A percentile compares a stretch with the other conserved stretches of the same genome.
Conservation (phyloP, 2,888 invertebrate species). For the Lasioglossum lativentre region DNA sequence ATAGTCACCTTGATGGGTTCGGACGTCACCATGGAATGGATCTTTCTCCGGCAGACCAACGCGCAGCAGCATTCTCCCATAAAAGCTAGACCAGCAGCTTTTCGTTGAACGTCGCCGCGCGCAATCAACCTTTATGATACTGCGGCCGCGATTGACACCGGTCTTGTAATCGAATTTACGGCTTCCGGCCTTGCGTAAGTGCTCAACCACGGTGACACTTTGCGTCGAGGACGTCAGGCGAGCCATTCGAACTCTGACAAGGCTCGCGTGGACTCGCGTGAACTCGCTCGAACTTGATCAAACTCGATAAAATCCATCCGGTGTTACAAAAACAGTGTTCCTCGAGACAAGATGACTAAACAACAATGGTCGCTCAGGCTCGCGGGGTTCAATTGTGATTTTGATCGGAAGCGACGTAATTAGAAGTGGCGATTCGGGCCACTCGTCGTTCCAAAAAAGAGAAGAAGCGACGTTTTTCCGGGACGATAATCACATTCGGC, state of each 20-base stretch:
- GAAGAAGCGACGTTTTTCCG: too few species aligned
- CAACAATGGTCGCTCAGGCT: neutral
- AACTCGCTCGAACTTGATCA: neutral
- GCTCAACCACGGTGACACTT: constrained; percentile 41
- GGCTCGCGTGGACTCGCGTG: neutral
- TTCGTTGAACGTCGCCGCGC: constrained; percentile 44
- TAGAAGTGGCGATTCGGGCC: neutral
- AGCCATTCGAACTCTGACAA: neutral
- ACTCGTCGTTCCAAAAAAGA: neutral
- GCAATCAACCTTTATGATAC: constrained; percentile 63
- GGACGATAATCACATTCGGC: too few species aligned
- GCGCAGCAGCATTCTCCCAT: constrained; percentile 58
- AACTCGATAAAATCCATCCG: neutral
- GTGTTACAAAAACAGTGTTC: neutral
- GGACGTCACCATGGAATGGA: constrained; percentile 49
- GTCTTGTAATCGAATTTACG: constrained; percentile 82
- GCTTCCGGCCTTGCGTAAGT: constrained; percentile 81
- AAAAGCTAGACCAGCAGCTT: constrained; percentile 34
- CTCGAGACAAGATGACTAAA: neutral
- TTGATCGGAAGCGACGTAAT: constrained; percentile 14
- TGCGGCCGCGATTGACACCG: constrained; percentile 78
- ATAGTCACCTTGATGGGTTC: constrained; percentile 49
- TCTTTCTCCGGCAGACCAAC: constrained; percentile 36
- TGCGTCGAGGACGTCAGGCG: constrained; percentile 20
- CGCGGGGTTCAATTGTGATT: constrained; percentile 11